A percentile compares a stretch with the other conserved stretches of the same genome.
These are phyloP conservation scores for Panthera tigris DNA, from an alignment of 2,113 vertebrate genomes.

Conservation along the genomic window DNA sequence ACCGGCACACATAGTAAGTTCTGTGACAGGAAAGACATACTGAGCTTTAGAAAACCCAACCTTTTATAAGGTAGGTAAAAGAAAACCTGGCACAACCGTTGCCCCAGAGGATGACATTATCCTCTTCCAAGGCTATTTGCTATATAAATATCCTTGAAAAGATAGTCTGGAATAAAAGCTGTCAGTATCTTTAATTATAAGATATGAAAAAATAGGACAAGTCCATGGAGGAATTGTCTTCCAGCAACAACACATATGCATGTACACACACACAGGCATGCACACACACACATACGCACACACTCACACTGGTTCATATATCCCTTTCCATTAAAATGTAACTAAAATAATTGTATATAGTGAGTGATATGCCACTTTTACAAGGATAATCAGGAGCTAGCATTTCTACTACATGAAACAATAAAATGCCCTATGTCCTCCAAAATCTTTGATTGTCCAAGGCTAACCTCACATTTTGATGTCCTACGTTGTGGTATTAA, in stretches of 20 bases:
- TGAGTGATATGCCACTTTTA: neutral
- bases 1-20: neutral
- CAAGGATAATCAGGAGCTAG: neutral
- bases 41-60: neutral
- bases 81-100: neutral
- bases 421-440: neutral
- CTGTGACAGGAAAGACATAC: neutral
- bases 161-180: neutral
- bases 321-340: neutral
- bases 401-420: neutral
- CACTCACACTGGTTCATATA: neutral
- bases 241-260: neutral
- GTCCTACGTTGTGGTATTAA: neutral
- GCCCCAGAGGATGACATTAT: neutral
- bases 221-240: neutral
- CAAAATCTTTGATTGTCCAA: neutral
- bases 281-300: neutral
- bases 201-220: neutral
- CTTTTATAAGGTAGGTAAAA: neutral
- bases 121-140: neutral
- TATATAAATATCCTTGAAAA: neutral
- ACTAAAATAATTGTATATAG: neutral
- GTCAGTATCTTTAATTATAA: neutral
- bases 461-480: neutral
- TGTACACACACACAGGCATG: fast-evolving